Evolutionary conservation across 2,797 vertebrate genomes (phyloP), one percentile per base, ranked within the genome.

Genomic region (Melanotaenia trifasciata): DNA sequence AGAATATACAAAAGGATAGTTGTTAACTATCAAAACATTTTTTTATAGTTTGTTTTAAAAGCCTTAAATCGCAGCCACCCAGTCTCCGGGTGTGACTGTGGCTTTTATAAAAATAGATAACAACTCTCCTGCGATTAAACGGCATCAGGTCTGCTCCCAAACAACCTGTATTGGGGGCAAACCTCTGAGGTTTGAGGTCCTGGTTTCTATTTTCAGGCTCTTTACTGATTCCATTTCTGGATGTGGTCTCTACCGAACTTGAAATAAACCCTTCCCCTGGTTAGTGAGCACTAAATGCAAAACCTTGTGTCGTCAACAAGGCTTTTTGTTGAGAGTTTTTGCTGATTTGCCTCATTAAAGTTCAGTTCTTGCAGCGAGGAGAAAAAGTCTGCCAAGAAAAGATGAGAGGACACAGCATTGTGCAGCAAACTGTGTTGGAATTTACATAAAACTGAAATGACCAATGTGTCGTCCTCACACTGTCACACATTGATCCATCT

Each of bases 331-430:
- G 83, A 83, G 83, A 82, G 63, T 82, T 86, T 87, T 64, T 68
- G 62, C 78, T 86, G 70, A 87, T 78, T 78, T 81, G 68, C 64
- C 74, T 91, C 86, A 89, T 90, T 92, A 92, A 84, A 90, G 74
- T 81, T 88, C 85, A 77, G 85, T 26, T 68, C 82, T 75, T 59
- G 76, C 80, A 78, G 83, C 50, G 71, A 78, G 53, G 76, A 33
- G 60, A 63, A 76, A 70, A 71, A 72, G 80, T 75, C 58, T 69
- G 63, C 62, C 68, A 63, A 59, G 24, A 58, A 69, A 67, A 58
- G 47, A 58, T 43, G 40, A 50, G 65, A 72, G 13, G 78, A 73
- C 51, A 64, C 54, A 1, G 5, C 62, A 61, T 43, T 11, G 30
- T 35, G 40, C 66, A 50, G 62, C 56, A 72, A 64, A 74, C 70